Evolutionary conservation across 1,140 invertebrate genomes (phyloP), one percentile per base, ranked within the genome.

Genomic region (Melitaea cinxia): DNA sequence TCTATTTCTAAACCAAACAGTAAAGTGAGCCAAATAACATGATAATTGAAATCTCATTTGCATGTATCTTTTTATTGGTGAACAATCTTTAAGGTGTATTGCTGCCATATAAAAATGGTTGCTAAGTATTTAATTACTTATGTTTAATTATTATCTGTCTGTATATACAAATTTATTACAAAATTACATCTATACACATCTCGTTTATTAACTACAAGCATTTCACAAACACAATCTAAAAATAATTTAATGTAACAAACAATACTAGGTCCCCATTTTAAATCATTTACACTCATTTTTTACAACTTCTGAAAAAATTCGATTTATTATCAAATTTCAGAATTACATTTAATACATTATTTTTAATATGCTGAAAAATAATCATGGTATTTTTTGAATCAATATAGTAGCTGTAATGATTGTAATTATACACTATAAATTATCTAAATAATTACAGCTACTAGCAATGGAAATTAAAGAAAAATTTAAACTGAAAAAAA

Each of bases 121-220:
- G 65, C 59, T 70, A 70, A 60, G 49, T 49, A 69, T 59, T 68
- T 67, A 54, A 65, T 72, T 77, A 70, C 70, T 75, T 78, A 75
- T 70, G 56, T 55, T 75, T 77, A 78, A 70, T 77, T 78, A 73
- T 78, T 76, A 78, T 80, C 72, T 70, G 72, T 81, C 72, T 80
- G 75, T 87, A 85, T 85, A 78, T 85, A 87, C 82, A 87, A 81
- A 82, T 84, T 86, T 84, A 82, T 80, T 70, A 78, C 76, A 83
- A 83, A 82, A 84, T 82, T 84, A 81, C 70, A 78, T 68, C 72
- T 77, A 73, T 75, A 73, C 67, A 76, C 64, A 69, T 67, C 55
- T 64, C 58, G 54, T 45, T 64, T 49, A 64, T 56, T 56, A 55
- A 52, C 64, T 72, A 72, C 63, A 78, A 77, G 73, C 75, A 76